phyloP scores from a whole-genome alignment of 2,888 invertebrate genomes.

The Buathra laborator region DNA sequence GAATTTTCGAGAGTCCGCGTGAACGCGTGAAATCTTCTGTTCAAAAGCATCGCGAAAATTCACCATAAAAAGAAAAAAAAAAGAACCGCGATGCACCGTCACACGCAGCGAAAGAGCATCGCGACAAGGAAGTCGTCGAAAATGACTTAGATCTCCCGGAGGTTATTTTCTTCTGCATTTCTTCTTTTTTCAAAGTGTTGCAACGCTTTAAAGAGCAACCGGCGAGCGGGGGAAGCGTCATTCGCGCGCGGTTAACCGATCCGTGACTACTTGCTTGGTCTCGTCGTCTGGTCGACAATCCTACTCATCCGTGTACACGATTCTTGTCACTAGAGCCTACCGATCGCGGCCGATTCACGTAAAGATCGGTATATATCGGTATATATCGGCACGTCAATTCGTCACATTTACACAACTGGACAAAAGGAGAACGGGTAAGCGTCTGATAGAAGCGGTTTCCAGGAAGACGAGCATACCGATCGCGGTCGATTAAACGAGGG shows the following conservation, averaged over 20 bases:
- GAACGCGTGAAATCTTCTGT: neutral
- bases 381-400: slow-evolving; percentile 13
- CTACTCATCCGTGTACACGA: neutral
- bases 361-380: neutral
- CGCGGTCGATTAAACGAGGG: neutral
- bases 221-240: neutral
- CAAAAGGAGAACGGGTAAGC: neutral
- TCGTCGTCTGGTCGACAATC: neutral
- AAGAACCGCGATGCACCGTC: neutral
- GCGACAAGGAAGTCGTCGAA: slow-evolving; percentile 19
- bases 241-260: slow-evolving; percentile 26
- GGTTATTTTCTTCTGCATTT: slow-evolving; percentile 5
- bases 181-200: neutral
- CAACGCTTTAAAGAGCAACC: slow-evolving; percentile 32
- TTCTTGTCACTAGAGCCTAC: too few relatives aligned
- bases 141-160: slow-evolving; percentile 1
- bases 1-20: slow-evolving; percentile 32
- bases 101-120: neutral
- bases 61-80: neutral
- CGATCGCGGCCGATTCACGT: too few relatives aligned
- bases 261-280: slow-evolving; percentile 19
- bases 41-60: neutral
- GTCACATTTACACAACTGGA: slow-evolving; percentile 11
- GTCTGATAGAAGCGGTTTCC: neutral
- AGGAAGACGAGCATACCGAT: neutral